Percentiles rank a stretch among this genome's conserved stretches.
Evolutionary conservation across 1,140 invertebrate species (phyloP).

Genomic region (Conopomorpha cramerella): DNA sequence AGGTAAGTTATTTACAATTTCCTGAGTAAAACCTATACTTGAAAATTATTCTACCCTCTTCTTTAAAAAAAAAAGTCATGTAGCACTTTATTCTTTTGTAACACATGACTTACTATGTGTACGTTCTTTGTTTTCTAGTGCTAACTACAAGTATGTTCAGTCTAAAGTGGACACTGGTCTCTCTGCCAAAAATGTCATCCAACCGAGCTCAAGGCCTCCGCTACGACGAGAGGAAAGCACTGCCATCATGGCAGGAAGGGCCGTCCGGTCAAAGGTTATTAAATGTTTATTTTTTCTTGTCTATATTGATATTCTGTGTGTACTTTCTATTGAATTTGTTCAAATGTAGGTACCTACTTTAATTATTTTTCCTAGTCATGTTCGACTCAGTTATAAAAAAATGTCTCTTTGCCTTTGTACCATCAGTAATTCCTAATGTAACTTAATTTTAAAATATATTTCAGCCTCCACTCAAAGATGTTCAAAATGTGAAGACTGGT

Average conservation of each 20-base stretch:
- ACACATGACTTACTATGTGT: no score
- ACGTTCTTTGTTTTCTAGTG: no score
- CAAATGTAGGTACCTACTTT: no score
- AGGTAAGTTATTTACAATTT: slow-evolving; percentile 13
- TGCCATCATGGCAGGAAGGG: slow-evolving; percentile 22
- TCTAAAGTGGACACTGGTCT: slow-evolving; percentile 51
- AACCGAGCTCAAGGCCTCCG: slow-evolving; percentile 24
- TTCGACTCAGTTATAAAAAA: no score
- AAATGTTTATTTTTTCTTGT: slow-evolving; percentile 1
- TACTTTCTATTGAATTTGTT: slow-evolving; percentile 2
- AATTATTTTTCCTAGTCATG: no score
- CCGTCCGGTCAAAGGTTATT: slow-evolving; percentile 23
- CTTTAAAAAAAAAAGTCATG: no score
- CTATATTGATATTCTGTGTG: background rate
- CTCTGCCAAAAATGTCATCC: slow-evolving; percentile 16
- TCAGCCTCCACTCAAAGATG: slow-evolving; percentile 28
- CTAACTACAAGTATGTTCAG: slow-evolving; percentile 46
- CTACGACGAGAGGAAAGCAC: slow-evolving; percentile 47
- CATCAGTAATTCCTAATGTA: no score
- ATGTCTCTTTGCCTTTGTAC: no score
- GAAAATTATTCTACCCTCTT: slow-evolving; percentile 8
- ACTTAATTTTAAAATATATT: slow-evolving; percentile 9
- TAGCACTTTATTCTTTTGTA: no score
- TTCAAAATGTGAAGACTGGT: slow-evolving; percentile 17
- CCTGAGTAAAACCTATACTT: no score